Conservation (phyloP, 30 jellyfish, hydroid and myxozoan genomes). For the Turritopsis rubra region DNA sequence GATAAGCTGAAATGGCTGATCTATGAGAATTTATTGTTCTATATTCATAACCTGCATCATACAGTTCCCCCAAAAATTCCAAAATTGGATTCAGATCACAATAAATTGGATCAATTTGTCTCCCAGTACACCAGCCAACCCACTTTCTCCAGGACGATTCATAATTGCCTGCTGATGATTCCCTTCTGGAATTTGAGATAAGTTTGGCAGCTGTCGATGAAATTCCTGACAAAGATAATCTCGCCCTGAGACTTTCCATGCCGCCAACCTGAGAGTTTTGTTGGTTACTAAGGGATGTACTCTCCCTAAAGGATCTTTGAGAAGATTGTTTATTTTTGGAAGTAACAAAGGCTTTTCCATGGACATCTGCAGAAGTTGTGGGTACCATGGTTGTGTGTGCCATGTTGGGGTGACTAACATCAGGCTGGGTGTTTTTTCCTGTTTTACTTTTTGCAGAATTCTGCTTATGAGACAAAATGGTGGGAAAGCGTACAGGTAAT, state of each 20-base stretch:
- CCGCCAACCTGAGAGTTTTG: background rate
- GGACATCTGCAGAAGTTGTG: background rate
- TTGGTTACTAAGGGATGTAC: background rate
- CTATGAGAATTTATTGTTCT: too few species aligned
- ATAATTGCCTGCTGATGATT: conserved; percentile 36
- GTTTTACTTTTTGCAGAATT: too few species aligned
- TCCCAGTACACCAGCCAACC: conserved; percentile 32
- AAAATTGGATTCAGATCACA: conserved; percentile 20
- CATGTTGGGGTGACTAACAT: background rate
- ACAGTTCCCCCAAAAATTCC: conserved; percentile 8
- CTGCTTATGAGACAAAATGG: too few species aligned
- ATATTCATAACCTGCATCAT: conserved; percentile 14
- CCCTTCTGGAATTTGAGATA: background rate
- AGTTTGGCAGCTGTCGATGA: background rate
- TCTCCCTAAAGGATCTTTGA: background rate
- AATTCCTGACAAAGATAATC: background rate
- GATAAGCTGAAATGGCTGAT: too few species aligned
- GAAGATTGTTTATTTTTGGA: background rate
- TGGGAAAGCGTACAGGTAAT: too few species aligned
- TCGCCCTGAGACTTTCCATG: background rate
- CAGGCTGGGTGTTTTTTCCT: too few species aligned
- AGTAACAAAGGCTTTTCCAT: background rate
- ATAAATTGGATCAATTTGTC: conserved; percentile 36
- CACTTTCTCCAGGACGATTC: conserved; percentile 35
- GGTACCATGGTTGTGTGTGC: background rate